Conservation (phyloP, 1,140 invertebrate species). For the Drosophila mauritiana region DNA sequence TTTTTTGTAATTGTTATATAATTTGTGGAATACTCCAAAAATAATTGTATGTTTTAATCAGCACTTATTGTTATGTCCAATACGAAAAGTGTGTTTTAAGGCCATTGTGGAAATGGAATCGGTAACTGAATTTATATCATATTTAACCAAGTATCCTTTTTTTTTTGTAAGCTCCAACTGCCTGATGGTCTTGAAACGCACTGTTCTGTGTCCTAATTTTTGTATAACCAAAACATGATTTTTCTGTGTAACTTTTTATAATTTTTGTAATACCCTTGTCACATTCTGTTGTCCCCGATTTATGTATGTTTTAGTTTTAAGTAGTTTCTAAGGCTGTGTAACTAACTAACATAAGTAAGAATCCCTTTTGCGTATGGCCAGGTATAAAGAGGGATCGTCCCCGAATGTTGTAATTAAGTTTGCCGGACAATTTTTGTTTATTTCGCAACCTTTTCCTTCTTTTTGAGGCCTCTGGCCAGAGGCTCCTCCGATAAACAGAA, state of each 20-base stretch:
- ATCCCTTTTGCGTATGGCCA: constrained; percentile 41
- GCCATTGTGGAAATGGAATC: constrained; percentile 8
- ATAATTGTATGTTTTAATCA: constrained; percentile 18
- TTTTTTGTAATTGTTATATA: constrained; percentile 55
- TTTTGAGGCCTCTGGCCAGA: constrained; percentile 7
- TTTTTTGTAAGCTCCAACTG: constrained; percentile 34
- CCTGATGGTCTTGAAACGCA: constrained; percentile 23
- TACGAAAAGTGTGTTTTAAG: constrained; percentile 34
- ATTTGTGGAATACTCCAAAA: constrained; percentile 64
- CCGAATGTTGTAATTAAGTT: constrained; percentile 45
- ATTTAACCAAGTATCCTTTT: constrained; percentile 10
- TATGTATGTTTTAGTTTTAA: constrained; percentile 64
- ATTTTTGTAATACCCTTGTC: constrained; percentile 33
- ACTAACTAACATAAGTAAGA: constrained; percentile 69
- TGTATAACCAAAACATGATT: constrained; percentile 11
- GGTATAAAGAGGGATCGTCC: constrained; percentile 27
- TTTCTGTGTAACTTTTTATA: constrained; percentile 28
- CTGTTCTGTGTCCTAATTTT: constrained; percentile 23
- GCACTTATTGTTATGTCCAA: constrained; percentile 22
- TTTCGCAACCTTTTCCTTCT: constrained; percentile 24
- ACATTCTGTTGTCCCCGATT: constrained; percentile 37
- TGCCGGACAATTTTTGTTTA: constrained; percentile 73
- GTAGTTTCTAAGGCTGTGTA: constrained; percentile 83
- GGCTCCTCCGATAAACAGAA: constrained; percentile 63
- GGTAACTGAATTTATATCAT: constrained; percentile 21